Evolutionary conservation across 2,113 vertebrate species (phyloP).

Genomic region (Paratilapia polleni): DNA sequence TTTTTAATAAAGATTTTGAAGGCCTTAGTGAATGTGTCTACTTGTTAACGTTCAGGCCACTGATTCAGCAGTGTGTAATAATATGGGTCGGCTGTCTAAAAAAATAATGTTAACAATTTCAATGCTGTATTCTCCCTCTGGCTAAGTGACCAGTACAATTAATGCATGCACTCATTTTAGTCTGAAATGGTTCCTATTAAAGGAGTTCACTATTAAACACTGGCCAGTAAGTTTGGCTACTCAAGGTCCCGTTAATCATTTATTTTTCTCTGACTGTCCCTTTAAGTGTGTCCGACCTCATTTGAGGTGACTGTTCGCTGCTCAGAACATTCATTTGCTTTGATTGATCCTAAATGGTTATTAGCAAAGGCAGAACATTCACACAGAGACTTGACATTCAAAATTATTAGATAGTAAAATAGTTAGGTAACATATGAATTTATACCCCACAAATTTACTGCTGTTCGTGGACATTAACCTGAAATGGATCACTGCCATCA

Average conservation of each 20-base stretch:
- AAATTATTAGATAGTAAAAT: constrained; percentile 31
- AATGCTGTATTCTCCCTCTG: neutral
- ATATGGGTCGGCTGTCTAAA: constrained; percentile 1
- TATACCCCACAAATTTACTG: neutral
- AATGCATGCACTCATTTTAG: neutral
- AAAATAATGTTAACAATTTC: constrained; percentile 2
- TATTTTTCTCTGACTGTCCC: constrained; percentile 45
- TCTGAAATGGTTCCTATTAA: constrained; percentile 18
- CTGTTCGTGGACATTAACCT: neutral
- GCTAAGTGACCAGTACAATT: neutral
- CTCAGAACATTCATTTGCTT: constrained; percentile 53
- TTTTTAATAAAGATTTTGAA: constrained; percentile 15
- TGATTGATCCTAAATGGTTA: constrained; percentile 65
- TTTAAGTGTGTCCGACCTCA: constrained; percentile 61
- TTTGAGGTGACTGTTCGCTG: constrained; percentile 54
- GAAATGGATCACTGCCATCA: neutral
- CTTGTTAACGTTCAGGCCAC: neutral
- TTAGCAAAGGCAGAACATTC: constrained; percentile 45
- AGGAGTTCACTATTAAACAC: constrained; percentile 19
- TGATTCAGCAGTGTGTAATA: constrained; percentile 4
- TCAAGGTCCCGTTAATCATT: constrained; percentile 44
- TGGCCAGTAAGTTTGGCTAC: constrained; percentile 51
- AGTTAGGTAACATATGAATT: constrained; percentile 31
- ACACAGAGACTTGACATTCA: constrained; percentile 36
- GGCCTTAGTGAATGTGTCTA: neutral